Percentiles rank a stretch among this genome's conserved stretches.
Evolutionary conservation across 2,888 invertebrate species (phyloP).

Genomic region (Zele albiditarsus): DNA sequence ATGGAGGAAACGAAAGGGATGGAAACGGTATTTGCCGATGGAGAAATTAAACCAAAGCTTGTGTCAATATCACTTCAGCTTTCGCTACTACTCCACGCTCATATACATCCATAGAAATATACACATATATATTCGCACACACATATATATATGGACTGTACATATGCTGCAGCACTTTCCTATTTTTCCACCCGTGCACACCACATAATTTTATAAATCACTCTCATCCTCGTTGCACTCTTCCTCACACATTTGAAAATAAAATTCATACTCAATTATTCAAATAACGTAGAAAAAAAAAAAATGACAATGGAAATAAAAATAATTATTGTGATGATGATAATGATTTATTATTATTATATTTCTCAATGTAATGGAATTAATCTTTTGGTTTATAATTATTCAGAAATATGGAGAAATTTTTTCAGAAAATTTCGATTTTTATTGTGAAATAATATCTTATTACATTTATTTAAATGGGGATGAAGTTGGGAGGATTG

Average conservation of each 20-base stretch:
- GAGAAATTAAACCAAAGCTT: constrained; percentile 71
- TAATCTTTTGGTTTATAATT: too few relatives aligned
- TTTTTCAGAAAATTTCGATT: too few relatives aligned
- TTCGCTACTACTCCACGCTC: constrained; percentile 50
- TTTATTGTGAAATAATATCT: too few relatives aligned
- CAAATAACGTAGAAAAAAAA: neutral
- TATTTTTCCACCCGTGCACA: constrained; percentile 12
- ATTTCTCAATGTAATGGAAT: too few relatives aligned
- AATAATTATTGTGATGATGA: neutral
- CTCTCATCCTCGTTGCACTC: neutral
- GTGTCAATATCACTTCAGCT: constrained; percentile 69
- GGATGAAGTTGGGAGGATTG: too few relatives aligned
- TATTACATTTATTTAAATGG: too few relatives aligned
- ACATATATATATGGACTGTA: constrained; percentile 43
- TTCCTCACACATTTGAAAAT: neutral
- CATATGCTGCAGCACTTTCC: constrained; percentile 23
- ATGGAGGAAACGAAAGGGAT: constrained; percentile 50
- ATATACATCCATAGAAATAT: constrained; percentile 43
- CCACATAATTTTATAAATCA: constrained; percentile 8
- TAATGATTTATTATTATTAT: neutral
- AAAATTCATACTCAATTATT: neutral
- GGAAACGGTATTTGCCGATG: constrained; percentile 67
- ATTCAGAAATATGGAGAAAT: too few relatives aligned
- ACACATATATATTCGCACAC: constrained; percentile 35
- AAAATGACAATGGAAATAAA: neutral